Percentiles rank a stretch among this genome's conserved stretches.
These are phyloP conservation scores for Capitella teleta DNA, from an alignment of 1,140 invertebrate genomes.

Conservation along the genomic window DNA sequence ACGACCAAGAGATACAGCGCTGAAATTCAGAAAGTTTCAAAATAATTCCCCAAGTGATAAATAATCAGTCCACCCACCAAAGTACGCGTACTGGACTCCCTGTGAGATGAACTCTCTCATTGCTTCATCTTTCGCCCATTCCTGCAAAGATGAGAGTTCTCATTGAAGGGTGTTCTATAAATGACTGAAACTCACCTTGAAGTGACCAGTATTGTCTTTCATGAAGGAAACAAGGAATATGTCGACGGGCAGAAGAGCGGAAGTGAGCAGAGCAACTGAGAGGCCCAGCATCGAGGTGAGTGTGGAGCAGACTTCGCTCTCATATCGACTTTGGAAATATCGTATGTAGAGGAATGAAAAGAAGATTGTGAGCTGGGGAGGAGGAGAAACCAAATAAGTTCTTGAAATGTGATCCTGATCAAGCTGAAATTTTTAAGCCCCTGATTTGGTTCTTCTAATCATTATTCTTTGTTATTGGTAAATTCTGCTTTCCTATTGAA, in stretches of 20 bases:
- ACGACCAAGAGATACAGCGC: conserved; percentile 39
- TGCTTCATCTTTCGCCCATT: conserved; percentile 30
- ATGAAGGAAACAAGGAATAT: conserved; percentile 45
- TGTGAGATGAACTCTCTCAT: conserved; percentile 29
- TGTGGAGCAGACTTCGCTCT: conserved; percentile 34
- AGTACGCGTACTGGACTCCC: conserved; percentile 38
- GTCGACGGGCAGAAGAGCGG: conserved; percentile 43
- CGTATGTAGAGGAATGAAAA: conserved; percentile 40
- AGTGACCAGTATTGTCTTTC: conserved; percentile 41
- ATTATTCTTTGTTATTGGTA: too few relatives aligned
- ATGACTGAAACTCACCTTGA: conserved; percentile 28
- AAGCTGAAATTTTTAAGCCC: too few relatives aligned
- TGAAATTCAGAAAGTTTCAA: conserved; percentile 21
- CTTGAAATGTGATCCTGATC: too few relatives aligned
- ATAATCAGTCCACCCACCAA: conserved; percentile 27
- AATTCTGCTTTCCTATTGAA: too few relatives aligned
- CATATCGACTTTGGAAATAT: conserved; percentile 34
- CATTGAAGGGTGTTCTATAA: not conserved
- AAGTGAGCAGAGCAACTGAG: conserved; percentile 37
- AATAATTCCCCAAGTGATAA: conserved; percentile 2
- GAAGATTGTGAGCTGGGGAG: conserved; percentile 35
- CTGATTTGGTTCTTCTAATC: too few relatives aligned
- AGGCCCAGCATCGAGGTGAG: conserved; percentile 33
- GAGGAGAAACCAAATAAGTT: too few relatives aligned
- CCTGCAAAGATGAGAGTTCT: conserved; percentile 20